Percentiles rank a stretch among this genome's conserved stretches.
These are phyloP conservation scores for Nymphalis io DNA, from an alignment of 1,140 invertebrate species.

Conservation along the genomic window DNA sequence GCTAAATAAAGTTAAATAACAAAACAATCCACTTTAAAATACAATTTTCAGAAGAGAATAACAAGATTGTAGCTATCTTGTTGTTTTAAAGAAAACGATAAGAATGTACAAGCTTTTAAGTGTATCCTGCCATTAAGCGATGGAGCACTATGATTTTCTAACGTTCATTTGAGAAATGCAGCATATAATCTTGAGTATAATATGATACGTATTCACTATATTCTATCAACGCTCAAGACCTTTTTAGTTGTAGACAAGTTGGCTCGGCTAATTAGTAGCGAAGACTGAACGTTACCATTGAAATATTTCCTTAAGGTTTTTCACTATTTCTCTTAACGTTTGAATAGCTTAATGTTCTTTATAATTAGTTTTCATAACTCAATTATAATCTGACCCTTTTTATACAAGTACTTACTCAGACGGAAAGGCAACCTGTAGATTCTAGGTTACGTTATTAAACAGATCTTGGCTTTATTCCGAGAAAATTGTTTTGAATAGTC, in stretches of 20 bases:
- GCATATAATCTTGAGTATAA: neutral
- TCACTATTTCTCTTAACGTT: neutral
- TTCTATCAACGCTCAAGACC: slow-evolving; percentile 9
- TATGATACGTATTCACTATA: neutral
- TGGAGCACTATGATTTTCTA: slow-evolving; percentile 3
- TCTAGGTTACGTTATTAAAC: slow-evolving; percentile 2
- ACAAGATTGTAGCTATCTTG: neutral
- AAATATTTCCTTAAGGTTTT: neutral
- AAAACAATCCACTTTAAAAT: slow-evolving; percentile 3
- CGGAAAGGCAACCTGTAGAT: slow-evolving; percentile 9
- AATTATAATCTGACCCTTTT: neutral
- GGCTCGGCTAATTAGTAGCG: slow-evolving; percentile 3
- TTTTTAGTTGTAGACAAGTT: neutral
- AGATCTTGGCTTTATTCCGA: slow-evolving; percentile 3
- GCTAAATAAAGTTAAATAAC: neutral
- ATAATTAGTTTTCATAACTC: neutral
- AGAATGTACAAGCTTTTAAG: neutral
- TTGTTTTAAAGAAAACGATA: slow-evolving; percentile 2
- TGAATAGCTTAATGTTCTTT: neutral
- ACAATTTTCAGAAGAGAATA: neutral
- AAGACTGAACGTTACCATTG: neutral
- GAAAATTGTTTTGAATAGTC: neutral
- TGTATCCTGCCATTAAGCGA: neutral
- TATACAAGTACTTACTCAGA: neutral
- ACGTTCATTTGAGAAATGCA: neutral